phyloP scores from a whole-genome alignment of 2,113 vertebrate species.

The Calyptomena viridis region DNA sequence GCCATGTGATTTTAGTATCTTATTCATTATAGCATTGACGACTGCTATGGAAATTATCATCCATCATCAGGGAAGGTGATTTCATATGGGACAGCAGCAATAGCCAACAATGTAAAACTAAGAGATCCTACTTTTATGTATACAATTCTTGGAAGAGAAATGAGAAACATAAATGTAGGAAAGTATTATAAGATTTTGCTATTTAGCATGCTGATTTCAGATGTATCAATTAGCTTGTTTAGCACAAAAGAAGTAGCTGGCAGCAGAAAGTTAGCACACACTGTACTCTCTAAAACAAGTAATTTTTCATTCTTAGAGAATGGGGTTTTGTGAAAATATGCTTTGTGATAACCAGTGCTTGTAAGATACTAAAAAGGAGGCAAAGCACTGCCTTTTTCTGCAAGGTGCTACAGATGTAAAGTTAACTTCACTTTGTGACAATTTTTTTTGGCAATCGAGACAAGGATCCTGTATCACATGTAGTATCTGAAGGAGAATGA shows the following conservation, averaged over 20 bases:
- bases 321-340: rapidly evolving
- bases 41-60: background rate
- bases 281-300: background rate
- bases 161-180: background rate
- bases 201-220: background rate
- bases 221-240: background rate
- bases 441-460: background rate
- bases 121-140: background rate
- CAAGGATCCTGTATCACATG: background rate
- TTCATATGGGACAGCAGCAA: background rate
- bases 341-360: background rate
- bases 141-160: background rate
- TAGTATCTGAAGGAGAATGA: background rate
- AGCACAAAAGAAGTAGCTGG: background rate
- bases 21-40: background rate
- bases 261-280: background rate
- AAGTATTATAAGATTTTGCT: background rate
- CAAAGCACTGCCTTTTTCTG: background rate
- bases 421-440: background rate
- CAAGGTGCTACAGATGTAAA: background rate
- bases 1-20: background rate
- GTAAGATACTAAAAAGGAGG: background rate
- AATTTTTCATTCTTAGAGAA: background rate
- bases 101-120: background rate
- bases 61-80: background rate